Conservation (phyloP, 1,140 invertebrate species). For the Papilio glaucus region DNA sequence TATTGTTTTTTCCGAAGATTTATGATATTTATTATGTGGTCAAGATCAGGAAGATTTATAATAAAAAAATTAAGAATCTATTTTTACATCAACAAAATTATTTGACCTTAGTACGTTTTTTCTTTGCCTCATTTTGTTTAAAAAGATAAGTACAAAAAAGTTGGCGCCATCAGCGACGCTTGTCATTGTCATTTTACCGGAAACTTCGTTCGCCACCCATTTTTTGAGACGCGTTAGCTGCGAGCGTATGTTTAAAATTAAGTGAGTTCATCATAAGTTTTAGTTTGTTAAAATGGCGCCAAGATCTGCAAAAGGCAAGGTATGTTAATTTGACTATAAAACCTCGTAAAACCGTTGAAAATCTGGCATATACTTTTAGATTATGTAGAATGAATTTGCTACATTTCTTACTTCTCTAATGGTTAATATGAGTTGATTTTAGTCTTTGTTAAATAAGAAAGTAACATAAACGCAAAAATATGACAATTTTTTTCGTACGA, state of each 20-base stretch:
- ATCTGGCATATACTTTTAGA: background rate
- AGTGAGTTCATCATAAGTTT: conserved; percentile 49
- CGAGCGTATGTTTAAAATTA: conserved; percentile 53
- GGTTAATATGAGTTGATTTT: background rate
- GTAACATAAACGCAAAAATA: background rate
- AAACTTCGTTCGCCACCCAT: conserved; percentile 67
- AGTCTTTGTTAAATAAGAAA: background rate
- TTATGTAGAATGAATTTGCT: conserved; percentile 32
- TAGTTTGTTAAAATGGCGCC: conserved; percentile 67
- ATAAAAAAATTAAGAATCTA: too few relatives aligned
- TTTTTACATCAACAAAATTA: too few relatives aligned
- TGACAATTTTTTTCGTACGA: background rate
- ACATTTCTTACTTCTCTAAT: conserved; percentile 1
- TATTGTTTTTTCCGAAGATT: too few relatives aligned
- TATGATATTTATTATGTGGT: too few relatives aligned
- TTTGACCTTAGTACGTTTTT: too few relatives aligned
- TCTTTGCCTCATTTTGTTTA: background rate
- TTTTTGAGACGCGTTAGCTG: conserved; percentile 60
- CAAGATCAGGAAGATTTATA: too few relatives aligned
- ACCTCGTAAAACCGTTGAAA: background rate
- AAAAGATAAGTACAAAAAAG: conserved; percentile 50
- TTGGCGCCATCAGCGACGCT: conserved; percentile 64
- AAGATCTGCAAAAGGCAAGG: conserved; percentile 69
- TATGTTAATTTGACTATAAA: conserved; percentile 44
- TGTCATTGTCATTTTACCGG: conserved; percentile 72